Conservation (phyloP, 2,113 vertebrate species). For the Oxyura jamaicensis region DNA sequence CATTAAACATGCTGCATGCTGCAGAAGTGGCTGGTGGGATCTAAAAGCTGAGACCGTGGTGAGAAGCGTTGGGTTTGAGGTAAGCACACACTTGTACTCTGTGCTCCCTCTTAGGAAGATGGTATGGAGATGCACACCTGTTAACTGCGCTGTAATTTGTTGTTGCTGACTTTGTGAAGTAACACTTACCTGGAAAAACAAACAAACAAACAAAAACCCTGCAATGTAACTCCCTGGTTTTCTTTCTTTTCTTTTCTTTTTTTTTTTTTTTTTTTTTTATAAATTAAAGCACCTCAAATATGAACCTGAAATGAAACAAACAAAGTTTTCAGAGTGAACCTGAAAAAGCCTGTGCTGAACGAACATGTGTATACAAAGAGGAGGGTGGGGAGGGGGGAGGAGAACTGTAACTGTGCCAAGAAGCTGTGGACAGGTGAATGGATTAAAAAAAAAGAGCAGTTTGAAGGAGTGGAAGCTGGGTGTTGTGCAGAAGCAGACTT, state of each 20-base stretch:
- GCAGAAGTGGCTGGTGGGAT: not conserved
- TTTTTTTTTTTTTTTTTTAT: not conserved
- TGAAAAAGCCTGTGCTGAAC: not conserved
- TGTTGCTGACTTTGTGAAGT: not conserved
- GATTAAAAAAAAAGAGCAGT: not conserved
- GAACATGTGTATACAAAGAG: no score
- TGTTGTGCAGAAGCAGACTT: not conserved
- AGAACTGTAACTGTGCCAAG: not conserved
- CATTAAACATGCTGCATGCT: not conserved
- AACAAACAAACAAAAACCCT: not conserved
- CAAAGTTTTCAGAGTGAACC: not conserved
- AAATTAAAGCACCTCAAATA: not conserved
- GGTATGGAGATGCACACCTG: rapidly evolving
- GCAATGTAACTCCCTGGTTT: not conserved
- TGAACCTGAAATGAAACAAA: not conserved
- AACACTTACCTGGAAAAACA: not conserved
- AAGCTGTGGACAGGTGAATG: not conserved
- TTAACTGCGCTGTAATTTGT: not conserved
- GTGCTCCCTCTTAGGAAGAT: not conserved
- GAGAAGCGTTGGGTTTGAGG: not conserved
- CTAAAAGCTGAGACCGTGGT: not conserved
- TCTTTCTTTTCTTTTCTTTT: no score
- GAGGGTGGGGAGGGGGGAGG: no score
- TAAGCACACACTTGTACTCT: not conserved
- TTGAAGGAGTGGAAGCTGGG: not conserved